Evolutionary conservation across 2,797 vertebrate genomes (phyloP), one percentile per base, ranked within the genome.

Genomic region (Gallinago nigripennis): DNA sequence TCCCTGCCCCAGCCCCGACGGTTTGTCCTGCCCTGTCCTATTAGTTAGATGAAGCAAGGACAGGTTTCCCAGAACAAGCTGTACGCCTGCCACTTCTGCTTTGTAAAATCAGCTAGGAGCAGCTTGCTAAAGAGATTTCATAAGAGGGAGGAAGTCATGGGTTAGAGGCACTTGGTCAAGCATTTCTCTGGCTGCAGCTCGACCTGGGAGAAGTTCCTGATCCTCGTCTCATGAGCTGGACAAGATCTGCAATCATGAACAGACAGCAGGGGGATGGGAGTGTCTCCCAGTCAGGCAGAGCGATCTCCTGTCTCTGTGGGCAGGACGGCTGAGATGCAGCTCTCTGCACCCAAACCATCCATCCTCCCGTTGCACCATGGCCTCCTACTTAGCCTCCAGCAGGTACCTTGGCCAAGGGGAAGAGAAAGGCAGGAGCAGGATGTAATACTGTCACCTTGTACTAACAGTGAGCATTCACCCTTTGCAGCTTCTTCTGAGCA

Each of bases 111-210:
- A 78, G 27, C 16, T 76, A 75, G 24, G 72, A 83, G 73, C 39
- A 63, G 48, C 70, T 83, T 65, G 19, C 80, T 76, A 70, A 51
- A 65, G 50, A 69, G 66, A 73, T 95, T 93, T 96, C 9, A 0
- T 60, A 84, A 96, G 46, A 90, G 46, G 33, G 58, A 82, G 85
- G 85, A 95, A 94, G 92, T 88, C 60, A 82, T 4, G 77, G 16
- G 81, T n/a, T 63, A 66, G 54, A 16, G 4, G 68, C 80, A 56
- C 56, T 79, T 30, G 78, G 73, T 86, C 35, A 7, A 77, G 43
- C 16, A 25, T 70, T 88, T 66, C 37, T 79, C 61, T 95, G 78
- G 64, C 71, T 86, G 70, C 54, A 66, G 56, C 19, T 82, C 35
- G 4, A 61, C 60, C 78, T 92, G 65, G 45, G 45, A 92, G 82